Conservation (phyloP, 2,888 invertebrate genomes). For the Crocallis elinguaria region DNA sequence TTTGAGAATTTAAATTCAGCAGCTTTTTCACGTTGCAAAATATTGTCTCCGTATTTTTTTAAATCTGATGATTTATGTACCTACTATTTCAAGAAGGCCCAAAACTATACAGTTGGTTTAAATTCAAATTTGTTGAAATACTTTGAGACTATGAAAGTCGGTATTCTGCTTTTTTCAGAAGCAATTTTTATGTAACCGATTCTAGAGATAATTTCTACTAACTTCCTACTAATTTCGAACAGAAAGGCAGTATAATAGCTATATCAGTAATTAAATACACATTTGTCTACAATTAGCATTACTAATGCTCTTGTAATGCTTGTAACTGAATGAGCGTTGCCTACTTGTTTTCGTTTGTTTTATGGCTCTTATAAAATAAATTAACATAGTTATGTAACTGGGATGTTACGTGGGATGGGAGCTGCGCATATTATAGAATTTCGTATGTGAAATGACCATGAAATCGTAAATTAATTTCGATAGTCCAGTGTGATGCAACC, state of each 20-base stretch:
- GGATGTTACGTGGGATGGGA: constrained; percentile 1
- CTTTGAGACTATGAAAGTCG: too few species aligned
- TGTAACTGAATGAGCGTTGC: constrained; percentile 17
- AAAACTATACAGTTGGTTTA: too few species aligned
- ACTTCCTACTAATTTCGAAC: constrained; percentile 10
- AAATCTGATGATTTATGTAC: too few species aligned
- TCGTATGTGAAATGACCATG: constrained; percentile 18
- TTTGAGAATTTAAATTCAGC: too few species aligned
- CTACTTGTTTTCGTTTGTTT: constrained; percentile 26
- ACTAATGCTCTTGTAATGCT: constrained; percentile 11
- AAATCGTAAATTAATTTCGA: constrained; percentile 5
- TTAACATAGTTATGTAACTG: constrained; percentile 26
- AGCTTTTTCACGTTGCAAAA: too few species aligned
- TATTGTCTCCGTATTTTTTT: too few species aligned
- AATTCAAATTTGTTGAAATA: too few species aligned
- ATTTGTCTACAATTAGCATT: constrained; percentile 13
- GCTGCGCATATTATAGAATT: constrained; percentile 5
- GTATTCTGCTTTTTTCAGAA: too few species aligned
- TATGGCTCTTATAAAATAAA: constrained; percentile 26
- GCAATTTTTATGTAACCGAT: constrained; percentile 9
- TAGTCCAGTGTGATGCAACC: too few species aligned
- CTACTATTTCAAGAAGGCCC: too few species aligned
- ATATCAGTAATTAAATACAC: constrained; percentile 22
- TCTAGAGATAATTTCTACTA: background rate
- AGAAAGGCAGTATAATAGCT: constrained; percentile 2